A percentile compares a stretch with the other conserved stretches of the same genome.
Evolutionary conservation across 1,140 invertebrate species (phyloP).

Genomic region (Phymastichus coffea): DNA sequence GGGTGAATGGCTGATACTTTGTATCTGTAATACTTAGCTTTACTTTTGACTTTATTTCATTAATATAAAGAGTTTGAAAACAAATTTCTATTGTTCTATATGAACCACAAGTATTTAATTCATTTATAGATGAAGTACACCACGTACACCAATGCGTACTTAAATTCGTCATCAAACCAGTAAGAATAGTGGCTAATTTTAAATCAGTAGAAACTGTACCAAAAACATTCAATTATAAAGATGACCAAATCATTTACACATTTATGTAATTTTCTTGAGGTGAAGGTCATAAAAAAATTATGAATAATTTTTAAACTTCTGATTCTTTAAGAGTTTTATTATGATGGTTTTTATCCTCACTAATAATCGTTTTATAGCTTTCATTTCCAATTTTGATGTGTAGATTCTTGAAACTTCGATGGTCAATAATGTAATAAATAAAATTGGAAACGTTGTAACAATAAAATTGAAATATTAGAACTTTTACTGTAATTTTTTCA

Average conservation of each 20-base stretch:
- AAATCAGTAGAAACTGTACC: slow-evolving; percentile 7
- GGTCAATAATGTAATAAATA: background rate
- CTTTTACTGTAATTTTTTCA: background rate
- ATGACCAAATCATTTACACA: too few species aligned
- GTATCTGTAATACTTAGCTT: too few species aligned
- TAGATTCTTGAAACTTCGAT: background rate
- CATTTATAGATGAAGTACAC: too few species aligned
- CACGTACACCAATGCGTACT: background rate
- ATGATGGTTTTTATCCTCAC: background rate
- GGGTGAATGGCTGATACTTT: too few species aligned
- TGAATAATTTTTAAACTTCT: background rate
- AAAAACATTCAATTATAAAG: slow-evolving; percentile 1
- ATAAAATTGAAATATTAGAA: background rate
- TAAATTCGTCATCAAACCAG: background rate
- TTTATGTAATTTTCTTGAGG: slow-evolving; percentile 2
- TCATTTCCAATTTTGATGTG: background rate
- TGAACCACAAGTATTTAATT: too few species aligned
- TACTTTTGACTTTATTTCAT: too few species aligned
- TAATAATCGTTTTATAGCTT: background rate
- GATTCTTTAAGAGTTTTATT: background rate
- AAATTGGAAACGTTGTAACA: background rate
- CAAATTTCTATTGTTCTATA: background rate
- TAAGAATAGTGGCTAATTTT: slow-evolving; percentile 2
- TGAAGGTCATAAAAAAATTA: background rate
- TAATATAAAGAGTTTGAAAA: background rate